phyloP scores from a whole-genome alignment of 2,797 vertebrate genomes.

The Lutjanus argentimaculatus region DNA sequence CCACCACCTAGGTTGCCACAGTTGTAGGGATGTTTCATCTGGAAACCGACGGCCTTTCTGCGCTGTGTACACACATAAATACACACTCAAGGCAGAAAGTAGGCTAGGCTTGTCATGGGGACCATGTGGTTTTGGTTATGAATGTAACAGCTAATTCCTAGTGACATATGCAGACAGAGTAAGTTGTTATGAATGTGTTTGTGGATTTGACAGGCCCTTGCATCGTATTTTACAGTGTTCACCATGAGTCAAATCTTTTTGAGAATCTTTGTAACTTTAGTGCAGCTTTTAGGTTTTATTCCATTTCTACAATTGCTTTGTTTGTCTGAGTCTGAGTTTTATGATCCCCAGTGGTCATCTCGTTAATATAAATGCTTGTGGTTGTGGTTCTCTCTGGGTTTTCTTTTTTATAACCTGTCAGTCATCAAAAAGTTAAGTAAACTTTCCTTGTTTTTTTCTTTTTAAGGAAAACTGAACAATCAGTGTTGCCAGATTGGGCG shows the following conservation, averaged over 20 bases:
- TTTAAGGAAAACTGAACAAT: no score
- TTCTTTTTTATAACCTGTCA: neutral
- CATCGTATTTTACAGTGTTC: neutral
- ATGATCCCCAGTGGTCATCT: neutral
- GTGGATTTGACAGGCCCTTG: neutral
- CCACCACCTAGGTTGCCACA: slow-evolving; percentile 16
- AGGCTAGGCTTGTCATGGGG: neutral
- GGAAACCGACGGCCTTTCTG: neutral
- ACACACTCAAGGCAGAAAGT: neutral
- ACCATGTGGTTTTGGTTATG: slow-evolving; percentile 11
- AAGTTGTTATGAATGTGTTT: neutral
- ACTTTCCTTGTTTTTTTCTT: no score
- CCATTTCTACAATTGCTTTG: neutral
- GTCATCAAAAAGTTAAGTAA: neutral
- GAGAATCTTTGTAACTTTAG: no score
- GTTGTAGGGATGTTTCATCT: slow-evolving; percentile 28
- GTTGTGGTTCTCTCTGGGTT: neutral
- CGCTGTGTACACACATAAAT: neutral
- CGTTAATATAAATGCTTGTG: neutral
- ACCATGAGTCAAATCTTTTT: neutral
- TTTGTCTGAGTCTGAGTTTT: neutral
- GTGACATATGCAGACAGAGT: neutral
- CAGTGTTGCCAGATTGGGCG: no score
- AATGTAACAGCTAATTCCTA: slow-evolving; percentile 6
- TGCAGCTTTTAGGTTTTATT: no score